A percentile compares a stretch with the other conserved stretches of the same genome.
These are phyloP conservation scores for Apomyelois bistriatella DNA, from an alignment of 2,888 invertebrate genomes.

Conservation along the genomic window DNA sequence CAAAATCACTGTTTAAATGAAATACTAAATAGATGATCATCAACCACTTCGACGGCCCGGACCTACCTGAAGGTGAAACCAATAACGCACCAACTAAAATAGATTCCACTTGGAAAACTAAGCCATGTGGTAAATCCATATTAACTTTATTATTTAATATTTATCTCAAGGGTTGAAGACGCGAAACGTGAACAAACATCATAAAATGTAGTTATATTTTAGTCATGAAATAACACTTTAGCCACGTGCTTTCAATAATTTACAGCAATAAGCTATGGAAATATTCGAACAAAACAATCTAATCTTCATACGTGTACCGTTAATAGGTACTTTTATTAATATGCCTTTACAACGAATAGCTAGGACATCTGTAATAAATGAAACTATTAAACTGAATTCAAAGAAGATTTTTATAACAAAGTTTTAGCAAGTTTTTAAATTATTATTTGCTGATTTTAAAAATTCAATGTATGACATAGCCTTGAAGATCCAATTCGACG, in stretches of 20 bases:
- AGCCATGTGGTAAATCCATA: conserved; percentile 6
- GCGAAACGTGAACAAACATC: conserved; percentile 58
- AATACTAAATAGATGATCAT: conserved; percentile 29
- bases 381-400: no score
- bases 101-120: conserved; percentile 23
- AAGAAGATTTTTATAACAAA: no score
- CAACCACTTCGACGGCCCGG: conserved; percentile 30
- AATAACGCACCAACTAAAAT: conserved; percentile 34
- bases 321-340: no score
- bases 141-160: conserved; percentile 7
- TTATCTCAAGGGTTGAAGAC: conserved; percentile 34
- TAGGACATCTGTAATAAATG: no score
- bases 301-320: background rate
- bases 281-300: conserved; percentile 18
- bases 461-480: no score
- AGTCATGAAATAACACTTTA: conserved; percentile 31
- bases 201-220: conserved; percentile 42
- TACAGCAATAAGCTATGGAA: conserved; percentile 25
- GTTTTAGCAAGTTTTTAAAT: no score
- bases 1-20: conserved; percentile 19
- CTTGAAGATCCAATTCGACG: no score
- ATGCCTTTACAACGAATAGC: no score
- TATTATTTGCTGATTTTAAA: no score
- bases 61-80: conserved; percentile 53
- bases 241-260: conserved; percentile 53